phyloP scores from a whole-genome alignment of 2,113 vertebrate species.

The Oncorhynchus mykiss region DNA sequence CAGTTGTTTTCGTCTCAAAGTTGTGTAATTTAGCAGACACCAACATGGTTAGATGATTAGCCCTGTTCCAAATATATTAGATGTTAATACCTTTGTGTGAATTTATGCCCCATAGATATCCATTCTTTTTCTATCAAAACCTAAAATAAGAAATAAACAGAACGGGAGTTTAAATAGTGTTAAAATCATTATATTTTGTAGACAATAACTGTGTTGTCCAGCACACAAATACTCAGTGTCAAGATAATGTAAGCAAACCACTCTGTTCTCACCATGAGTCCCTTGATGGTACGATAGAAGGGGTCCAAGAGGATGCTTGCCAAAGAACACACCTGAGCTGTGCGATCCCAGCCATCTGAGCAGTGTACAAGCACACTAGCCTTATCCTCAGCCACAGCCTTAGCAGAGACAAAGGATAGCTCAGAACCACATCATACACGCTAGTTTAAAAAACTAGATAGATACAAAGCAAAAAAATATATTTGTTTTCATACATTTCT shows the following conservation, averaged over 20 bases:
- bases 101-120: conserved; percentile 81
- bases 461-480: too few relatives aligned
- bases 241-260: too few relatives aligned
- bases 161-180: conserved; percentile 2
- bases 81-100: conserved; percentile 74
- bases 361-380: conserved; percentile 80
- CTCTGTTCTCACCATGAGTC: conserved; percentile 78
- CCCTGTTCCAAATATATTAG: not conserved
- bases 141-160: conserved; percentile 44
- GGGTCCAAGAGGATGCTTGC: conserved; percentile 77
- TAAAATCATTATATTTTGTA: not conserved
- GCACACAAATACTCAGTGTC: too few relatives aligned
- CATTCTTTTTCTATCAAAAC: conserved; percentile 80
- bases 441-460: too few relatives aligned
- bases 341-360: conserved; percentile 82
- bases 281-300: conserved; percentile 79
- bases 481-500: too few relatives aligned
- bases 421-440: too few relatives aligned
- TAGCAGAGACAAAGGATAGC: conserved; percentile 6
- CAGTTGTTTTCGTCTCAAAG: too few relatives aligned
- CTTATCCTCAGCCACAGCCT: conserved; percentile 77
- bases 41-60: too few relatives aligned
- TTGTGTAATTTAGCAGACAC: too few relatives aligned
- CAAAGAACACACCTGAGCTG: conserved; percentile 80
- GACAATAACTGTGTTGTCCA: not conserved